Conservation (phyloP, 2,797 vertebrate species). For the Tarsius wallacei region DNA sequence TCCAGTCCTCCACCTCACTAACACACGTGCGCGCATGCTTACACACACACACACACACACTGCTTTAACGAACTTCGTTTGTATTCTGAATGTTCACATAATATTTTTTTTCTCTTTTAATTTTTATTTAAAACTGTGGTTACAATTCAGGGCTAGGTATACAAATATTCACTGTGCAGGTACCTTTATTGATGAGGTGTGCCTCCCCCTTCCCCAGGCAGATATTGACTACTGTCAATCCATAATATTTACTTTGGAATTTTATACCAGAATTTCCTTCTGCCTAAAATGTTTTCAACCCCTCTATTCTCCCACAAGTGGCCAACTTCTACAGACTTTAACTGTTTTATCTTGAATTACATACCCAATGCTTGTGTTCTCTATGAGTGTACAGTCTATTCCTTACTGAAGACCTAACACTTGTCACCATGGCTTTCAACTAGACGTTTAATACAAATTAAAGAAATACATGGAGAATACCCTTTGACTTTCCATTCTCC, state of each 20-base stretch:
- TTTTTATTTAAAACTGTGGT: no score
- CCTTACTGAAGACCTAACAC: not conserved
- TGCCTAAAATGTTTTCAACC: not conserved
- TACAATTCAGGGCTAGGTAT: no score
- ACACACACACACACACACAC: not conserved
- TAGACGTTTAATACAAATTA: not conserved
- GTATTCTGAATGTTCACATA: not conserved
- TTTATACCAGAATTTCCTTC: not conserved
- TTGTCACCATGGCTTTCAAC: not conserved
- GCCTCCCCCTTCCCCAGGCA: no score
- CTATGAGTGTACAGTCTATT: not conserved
- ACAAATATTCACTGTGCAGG: no score
- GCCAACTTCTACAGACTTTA: not conserved
- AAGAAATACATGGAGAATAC: not conserved
- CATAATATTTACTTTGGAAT: not conserved
- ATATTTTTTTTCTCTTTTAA: not conserved
- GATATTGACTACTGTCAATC: no score
- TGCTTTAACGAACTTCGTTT: not conserved
- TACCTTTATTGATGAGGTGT: no score
- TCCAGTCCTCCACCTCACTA: accelerated
- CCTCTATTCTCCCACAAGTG: not conserved
- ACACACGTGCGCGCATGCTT: no score
- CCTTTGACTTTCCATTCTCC: not conserved
- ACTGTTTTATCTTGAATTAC: not conserved
- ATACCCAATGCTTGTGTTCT: not conserved